Evolutionary conservation across 2,113 vertebrate species (phyloP).

Genomic region (Galemys pyrenaicus): DNA sequence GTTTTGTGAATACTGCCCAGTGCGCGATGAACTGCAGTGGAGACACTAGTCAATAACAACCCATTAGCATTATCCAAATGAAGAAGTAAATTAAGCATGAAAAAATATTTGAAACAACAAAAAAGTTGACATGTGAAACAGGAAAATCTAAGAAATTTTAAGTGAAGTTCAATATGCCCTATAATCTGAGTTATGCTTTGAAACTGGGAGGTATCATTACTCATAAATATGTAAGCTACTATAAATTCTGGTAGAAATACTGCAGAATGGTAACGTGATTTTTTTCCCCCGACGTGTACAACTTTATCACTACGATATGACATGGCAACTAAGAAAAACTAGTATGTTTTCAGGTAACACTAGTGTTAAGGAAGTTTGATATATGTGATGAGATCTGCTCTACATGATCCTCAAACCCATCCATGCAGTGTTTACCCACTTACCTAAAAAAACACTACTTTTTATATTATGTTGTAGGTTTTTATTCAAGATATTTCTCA

Average conservation of each 20-base stretch:
- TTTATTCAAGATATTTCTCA: not conserved
- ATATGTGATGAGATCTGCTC: not conserved
- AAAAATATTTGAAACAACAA: slow-evolving; percentile 68
- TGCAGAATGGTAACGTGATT: not conserved
- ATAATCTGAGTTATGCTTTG: not conserved
- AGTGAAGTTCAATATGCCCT: slow-evolving; percentile 14
- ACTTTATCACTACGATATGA: not conserved
- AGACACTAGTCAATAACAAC: slow-evolving; percentile 83
- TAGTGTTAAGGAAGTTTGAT: not conserved
- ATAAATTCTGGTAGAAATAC: not conserved
- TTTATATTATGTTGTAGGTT: not conserved
- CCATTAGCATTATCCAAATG: slow-evolving; percentile 84
- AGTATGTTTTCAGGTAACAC: not conserved
- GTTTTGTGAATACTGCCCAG: slow-evolving; percentile 84
- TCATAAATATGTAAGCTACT: not conserved
- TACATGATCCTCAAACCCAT: not conserved
- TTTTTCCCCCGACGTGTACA: not conserved
- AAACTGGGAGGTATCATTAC: not conserved
- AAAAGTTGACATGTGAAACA: slow-evolving; percentile 77
- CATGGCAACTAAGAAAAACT: not conserved
- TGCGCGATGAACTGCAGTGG: slow-evolving; percentile 82
- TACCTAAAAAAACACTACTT: not conserved
- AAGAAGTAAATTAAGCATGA: slow-evolving; percentile 82
- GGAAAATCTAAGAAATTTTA: slow-evolving; percentile 70
- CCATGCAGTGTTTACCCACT: not conserved